These are phyloP conservation scores for Melolontha melolontha DNA, from an alignment of 2,888 invertebrate species.

Conservation along the genomic window DNA sequence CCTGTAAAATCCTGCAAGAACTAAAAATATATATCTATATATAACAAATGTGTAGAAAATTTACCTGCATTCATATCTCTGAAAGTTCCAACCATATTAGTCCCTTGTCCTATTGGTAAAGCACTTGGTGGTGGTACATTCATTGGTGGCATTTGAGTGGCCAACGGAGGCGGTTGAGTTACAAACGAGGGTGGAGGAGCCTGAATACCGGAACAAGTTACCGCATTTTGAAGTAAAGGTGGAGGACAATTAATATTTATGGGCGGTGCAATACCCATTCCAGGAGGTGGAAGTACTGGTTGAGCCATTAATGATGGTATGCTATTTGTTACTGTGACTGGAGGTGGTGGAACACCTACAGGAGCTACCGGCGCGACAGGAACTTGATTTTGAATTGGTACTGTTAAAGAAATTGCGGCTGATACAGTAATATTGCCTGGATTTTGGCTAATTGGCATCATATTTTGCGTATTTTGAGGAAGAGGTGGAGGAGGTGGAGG, in stretches of 20 bases:
- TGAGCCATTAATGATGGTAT: slow-evolving; percentile 65
- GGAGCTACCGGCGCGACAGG: slow-evolving; percentile 42
- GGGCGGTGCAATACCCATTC: slow-evolving; percentile 52
- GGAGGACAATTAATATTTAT: slow-evolving; percentile 59
- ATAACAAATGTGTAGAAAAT: slow-evolving; percentile 30
- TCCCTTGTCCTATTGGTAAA: slow-evolving; percentile 50
- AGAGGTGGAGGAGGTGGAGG: slow-evolving; percentile 51
- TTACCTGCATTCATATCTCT: slow-evolving; percentile 63
- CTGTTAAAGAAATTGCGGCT: slow-evolving; percentile 52
- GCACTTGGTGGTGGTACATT: slow-evolving; percentile 66
- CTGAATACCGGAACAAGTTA: slow-evolving; percentile 45
- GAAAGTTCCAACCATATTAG: slow-evolving; percentile 47
- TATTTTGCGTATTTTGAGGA: slow-evolving; percentile 45
- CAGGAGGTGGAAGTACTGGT: slow-evolving; percentile 62
- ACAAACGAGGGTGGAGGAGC: slow-evolving; percentile 59
- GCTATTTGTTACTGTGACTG: slow-evolving; percentile 50
- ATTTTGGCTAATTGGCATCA: slow-evolving; percentile 23
- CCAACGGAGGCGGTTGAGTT: slow-evolving; percentile 59
- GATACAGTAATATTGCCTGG: slow-evolving; percentile 27
- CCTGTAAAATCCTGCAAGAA: slow-evolving; percentile 31
- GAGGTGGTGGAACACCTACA: slow-evolving; percentile 52
- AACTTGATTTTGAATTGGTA: slow-evolving; percentile 50
- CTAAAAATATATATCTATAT: slow-evolving; percentile 6
- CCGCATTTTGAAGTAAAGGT: slow-evolving; percentile 49
- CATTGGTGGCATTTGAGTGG: slow-evolving; percentile 62